phyloP scores from a whole-genome alignment of 2,888 invertebrate genomes.

The Colletes collaris region DNA sequence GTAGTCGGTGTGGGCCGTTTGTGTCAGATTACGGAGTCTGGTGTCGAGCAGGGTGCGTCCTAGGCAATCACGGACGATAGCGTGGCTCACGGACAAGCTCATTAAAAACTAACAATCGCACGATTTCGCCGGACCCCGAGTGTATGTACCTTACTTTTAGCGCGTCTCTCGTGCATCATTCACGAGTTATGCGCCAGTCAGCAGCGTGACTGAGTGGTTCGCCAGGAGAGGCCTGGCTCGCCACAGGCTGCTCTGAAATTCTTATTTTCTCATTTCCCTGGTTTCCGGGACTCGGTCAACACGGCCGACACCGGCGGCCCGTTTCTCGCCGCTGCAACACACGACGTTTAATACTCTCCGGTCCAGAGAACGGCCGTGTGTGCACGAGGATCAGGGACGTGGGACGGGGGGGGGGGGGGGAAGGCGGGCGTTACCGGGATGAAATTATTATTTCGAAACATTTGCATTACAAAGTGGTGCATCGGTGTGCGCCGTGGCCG shows the following conservation, averaged over 20 bases:
- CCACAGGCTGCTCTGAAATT: slow-evolving; percentile 53
- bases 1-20: neutral
- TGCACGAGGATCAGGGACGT: neutral
- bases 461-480: slow-evolving; percentile 70
- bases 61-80: neutral
- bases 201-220: slow-evolving; percentile 53
- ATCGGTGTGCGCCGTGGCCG: slow-evolving; percentile 34
- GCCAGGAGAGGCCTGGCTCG: slow-evolving; percentile 17
- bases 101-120: slow-evolving; percentile 55
- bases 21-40: neutral
- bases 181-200: slow-evolving; percentile 48
- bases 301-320: slow-evolving; percentile 26
- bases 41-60: neutral
- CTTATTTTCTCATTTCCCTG: slow-evolving; percentile 52
- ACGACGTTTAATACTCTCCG: slow-evolving; percentile 45
- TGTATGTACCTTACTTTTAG: slow-evolving; percentile 37
- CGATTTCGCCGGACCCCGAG: slow-evolving; percentile 31
- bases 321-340: slow-evolving; percentile 17
- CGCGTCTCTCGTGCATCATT: slow-evolving; percentile 49
- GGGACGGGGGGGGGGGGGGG: too few species aligned
- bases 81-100: slow-evolving; percentile 33
- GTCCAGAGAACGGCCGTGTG: neutral
- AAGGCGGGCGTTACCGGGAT: slow-evolving; percentile 9
- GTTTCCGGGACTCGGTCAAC: slow-evolving; percentile 53
- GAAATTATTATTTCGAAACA: slow-evolving; percentile 70